Percentiles rank a stretch among this genome's conserved stretches.
Conservation (phyloP, 2,888 invertebrate genomes). For the Callinectes sapidus region DNA sequence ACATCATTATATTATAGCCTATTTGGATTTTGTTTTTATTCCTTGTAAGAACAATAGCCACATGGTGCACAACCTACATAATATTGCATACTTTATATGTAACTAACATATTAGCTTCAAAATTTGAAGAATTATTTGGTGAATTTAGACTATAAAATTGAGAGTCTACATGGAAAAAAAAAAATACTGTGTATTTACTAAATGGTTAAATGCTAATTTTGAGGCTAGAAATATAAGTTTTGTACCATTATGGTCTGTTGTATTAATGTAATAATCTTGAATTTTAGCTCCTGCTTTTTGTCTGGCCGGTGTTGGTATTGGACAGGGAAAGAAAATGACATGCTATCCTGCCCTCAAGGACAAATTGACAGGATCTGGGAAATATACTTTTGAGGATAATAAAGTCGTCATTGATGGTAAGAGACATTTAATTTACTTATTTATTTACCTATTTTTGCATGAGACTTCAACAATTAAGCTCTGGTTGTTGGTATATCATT, state of each 20-base stretch:
- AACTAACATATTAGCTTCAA: no score
- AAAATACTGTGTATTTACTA: background rate
- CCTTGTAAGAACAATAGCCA: background rate
- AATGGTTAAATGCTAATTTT: background rate
- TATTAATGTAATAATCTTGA: background rate
- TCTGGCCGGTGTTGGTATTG: slow-evolving; percentile 88
- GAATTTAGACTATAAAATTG: background rate
- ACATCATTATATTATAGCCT: background rate
- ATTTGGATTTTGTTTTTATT: background rate
- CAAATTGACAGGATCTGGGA: slow-evolving; percentile 79
- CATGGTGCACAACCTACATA: background rate
- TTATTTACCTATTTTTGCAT: no score
- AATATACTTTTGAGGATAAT: slow-evolving; percentile 55
- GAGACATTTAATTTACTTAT: background rate
- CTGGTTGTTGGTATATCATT: no score
- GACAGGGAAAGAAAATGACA: slow-evolving; percentile 87
- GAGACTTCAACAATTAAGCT: no score
- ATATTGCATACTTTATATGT: no score
- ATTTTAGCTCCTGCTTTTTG: slow-evolving; percentile 83
- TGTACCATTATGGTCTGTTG: background rate
- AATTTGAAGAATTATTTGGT: no score
- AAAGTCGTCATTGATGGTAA: slow-evolving; percentile 70
- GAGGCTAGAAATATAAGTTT: background rate
- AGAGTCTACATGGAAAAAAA: background rate
- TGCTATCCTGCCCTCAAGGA: slow-evolving; percentile 92